Base-by-base conservation (phyloP, 2,113 vertebrate genomes). In the Semicossyphus pulcher region DNA sequence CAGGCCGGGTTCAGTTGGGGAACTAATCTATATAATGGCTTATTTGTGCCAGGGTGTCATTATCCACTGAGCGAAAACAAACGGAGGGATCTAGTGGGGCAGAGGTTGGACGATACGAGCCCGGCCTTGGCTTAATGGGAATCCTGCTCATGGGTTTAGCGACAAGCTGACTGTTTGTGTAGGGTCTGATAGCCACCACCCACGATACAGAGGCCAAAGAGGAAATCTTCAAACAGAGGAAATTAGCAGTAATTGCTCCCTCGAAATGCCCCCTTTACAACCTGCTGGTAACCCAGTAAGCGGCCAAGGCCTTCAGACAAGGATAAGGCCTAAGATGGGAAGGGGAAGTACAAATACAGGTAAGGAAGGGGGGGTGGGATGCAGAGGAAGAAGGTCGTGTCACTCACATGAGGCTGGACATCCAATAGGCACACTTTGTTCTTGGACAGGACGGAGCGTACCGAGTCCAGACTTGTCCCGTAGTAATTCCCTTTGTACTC, bases 401-500 rank as follows among this genome's bases (percentile, higher is more conserved):
- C 87, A 95, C 97, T 97, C 92, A 99, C 97, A 80, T 97, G 96
- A 70, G 97, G 96, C 85, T 97, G 97, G 47, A 98, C 94, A 53
- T 99, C 97, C 93, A 99, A 77, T 64, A 99, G 82, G 86, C 97
- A 99, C 58, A 99, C 96, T 95, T 98, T 99, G 93, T 97, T 97
- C 93, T 95, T 97, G 81, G 95, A 93, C 29, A 99, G 86, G 80
- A 99, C 94, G 2, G 96, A 96, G 32, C 96, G 93, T 66, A 99
- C 81, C 0, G 97, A 96, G 90, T 98, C 97, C 76, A 99, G 91
- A 52, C 95, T 97, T 12, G 97, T 99, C 54, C 97, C 97, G 2
- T 95, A 99, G 88, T 97, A 98, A 88, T 98, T 98, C 85, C 97
- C 95, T 89, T 96, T 98, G 87, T 97, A 99, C 87, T 96, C 97